These are phyloP conservation scores for Mesocentrotus franciscanus DNA, from an alignment of 53 echinoderm and acorn worm genomes.

Conservation along the genomic window DNA sequence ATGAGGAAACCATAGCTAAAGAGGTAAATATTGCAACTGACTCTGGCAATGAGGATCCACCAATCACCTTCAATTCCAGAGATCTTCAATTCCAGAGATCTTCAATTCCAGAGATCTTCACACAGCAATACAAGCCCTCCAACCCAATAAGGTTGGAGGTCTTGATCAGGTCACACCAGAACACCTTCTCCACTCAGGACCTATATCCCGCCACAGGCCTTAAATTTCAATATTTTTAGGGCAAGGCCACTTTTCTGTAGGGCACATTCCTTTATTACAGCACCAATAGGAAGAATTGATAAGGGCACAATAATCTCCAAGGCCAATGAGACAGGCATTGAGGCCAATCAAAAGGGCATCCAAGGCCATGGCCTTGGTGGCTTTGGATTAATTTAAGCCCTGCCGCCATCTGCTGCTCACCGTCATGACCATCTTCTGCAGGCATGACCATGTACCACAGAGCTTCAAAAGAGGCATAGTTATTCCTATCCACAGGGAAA, in stretches of 20 bases:
- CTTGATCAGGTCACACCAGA: constrained; percentile 18
- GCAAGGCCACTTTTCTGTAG: no score
- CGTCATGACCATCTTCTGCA: constrained; percentile 4
- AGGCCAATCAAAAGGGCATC: no score
- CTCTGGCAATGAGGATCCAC: neutral
- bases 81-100: no score
- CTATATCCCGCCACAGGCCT: neutral
- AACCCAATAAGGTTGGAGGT: constrained; percentile 1
- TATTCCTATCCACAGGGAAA: constrained; percentile 46
- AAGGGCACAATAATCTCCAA: no score
- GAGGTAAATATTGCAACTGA: neutral
- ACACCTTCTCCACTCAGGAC: neutral
- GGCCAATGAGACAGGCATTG: no score
- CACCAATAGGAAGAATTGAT: no score
- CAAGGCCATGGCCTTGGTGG: no score
- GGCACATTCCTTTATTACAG: no score
- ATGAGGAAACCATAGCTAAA: neutral
- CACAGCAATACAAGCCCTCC: constrained; percentile 4
- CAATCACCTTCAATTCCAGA: constrained; percentile 26
- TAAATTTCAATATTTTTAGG: no score
- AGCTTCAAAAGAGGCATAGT: constrained; percentile 45
- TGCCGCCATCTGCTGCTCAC: constrained; percentile 13
- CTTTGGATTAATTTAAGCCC: no score
- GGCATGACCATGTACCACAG: neutral
- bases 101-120: constrained; percentile 15